These are phyloP conservation scores for Caranx ignobilis DNA, from an alignment of 2,113 vertebrate species.

Conservation along the genomic window DNA sequence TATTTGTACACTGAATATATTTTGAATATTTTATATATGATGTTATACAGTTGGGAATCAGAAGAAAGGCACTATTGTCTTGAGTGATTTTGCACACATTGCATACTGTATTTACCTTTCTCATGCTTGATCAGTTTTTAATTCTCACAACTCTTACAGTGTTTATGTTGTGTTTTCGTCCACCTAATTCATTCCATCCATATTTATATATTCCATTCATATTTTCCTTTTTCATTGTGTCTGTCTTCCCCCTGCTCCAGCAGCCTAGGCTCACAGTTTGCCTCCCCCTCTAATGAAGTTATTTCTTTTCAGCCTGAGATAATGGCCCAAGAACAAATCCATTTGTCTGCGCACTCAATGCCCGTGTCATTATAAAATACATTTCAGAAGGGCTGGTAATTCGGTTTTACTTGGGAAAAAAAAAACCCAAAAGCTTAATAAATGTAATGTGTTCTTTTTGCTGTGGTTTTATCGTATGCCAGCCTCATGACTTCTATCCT, in stretches of 20 bases:
- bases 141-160: background rate
- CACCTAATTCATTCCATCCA: slow-evolving; percentile 3
- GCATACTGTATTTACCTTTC: background rate
- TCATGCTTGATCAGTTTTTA: background rate
- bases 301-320: slow-evolving; percentile 57
- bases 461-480: background rate
- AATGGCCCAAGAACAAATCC: slow-evolving; percentile 51
- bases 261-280: slow-evolving; percentile 5
- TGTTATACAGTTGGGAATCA: background rate
- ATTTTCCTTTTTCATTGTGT: background rate
- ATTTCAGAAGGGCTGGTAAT: slow-evolving; percentile 41
- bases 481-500: background rate
- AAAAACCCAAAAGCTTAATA: background rate
- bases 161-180: slow-evolving; percentile 12
- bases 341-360: slow-evolving; percentile 48
- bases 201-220: slow-evolving; percentile 18
- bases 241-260: slow-evolving; percentile 35
- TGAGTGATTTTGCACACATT: background rate
- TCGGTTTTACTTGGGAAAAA: slow-evolving; percentile 35
- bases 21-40: background rate
- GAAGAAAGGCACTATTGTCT: background rate
- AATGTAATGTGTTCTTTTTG: slow-evolving; percentile 20
- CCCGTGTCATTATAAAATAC: slow-evolving; percentile 51
- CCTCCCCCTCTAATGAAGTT: slow-evolving; percentile 50
- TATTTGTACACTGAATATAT: background rate